A percentile compares a stretch with the other conserved stretches of the same genome.
These are phyloP conservation scores for Crioceris asparagi DNA, from an alignment of 2,888 invertebrate genomes.

Conservation along the genomic window DNA sequence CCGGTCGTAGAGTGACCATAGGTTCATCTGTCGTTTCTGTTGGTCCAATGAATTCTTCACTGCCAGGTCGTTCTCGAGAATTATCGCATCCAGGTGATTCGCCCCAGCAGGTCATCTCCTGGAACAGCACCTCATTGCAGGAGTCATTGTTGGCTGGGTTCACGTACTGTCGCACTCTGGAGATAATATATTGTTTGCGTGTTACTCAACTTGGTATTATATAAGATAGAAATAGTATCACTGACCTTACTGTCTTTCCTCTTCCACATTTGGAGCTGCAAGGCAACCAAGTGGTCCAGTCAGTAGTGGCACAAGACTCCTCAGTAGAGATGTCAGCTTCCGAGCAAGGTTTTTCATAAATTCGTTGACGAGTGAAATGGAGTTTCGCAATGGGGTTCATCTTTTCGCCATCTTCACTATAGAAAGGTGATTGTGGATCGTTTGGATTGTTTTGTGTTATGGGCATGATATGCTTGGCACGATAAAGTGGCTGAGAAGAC, in stretches of 20 bases:
- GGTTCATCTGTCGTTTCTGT: no score
- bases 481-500: slow-evolving; percentile 73
- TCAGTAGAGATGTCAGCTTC: neutral
- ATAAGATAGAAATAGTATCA: neutral
- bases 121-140: slow-evolving; percentile 36
- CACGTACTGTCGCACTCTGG: slow-evolving; percentile 45
- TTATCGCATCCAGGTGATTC: no score
- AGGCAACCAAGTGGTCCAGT: slow-evolving; percentile 31
- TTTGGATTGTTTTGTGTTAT: slow-evolving; percentile 77
- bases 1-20: no score
- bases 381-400: slow-evolving; percentile 83
- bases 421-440: slow-evolving; percentile 82
- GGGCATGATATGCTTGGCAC: slow-evolving; percentile 68
- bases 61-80: neutral
- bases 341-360: slow-evolving; percentile 63
- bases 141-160: slow-evolving; percentile 8
- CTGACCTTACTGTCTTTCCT: slow-evolving; percentile 36
- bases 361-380: slow-evolving; percentile 62
- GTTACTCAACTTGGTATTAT: slow-evolving; percentile 41
- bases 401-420: slow-evolving; percentile 56
- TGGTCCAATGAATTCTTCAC: no score
- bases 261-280: slow-evolving; percentile 34
- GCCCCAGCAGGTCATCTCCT: slow-evolving; percentile 22
- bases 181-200: slow-evolving; percentile 57
- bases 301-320: slow-evolving; percentile 14